Percentiles rank a stretch among this genome's conserved stretches.
Evolutionary conservation across 2,797 vertebrate genomes (phyloP).

Genomic region (Aplochiton taeniatus): DNA sequence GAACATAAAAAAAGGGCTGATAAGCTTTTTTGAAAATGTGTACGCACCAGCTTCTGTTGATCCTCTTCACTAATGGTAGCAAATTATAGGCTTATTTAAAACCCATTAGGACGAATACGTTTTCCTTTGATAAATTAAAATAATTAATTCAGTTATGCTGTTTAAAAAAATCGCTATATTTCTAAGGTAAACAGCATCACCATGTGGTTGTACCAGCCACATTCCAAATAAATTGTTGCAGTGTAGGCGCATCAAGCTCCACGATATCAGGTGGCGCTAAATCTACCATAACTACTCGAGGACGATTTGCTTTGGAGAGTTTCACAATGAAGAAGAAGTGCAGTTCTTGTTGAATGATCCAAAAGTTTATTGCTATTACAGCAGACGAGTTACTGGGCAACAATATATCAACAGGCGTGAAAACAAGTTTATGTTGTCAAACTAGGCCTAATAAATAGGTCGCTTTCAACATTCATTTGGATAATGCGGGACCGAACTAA

Average conservation of each 20-base stretch:
- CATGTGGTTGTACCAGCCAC: constrained; percentile 37
- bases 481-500: constrained; percentile 79
- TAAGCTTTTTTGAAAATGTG: too few species aligned
- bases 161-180: too few species aligned
- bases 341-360: constrained; percentile 61
- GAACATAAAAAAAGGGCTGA: neutral
- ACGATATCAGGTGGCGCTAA: neutral
- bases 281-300: neutral
- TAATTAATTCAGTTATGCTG: too few species aligned
- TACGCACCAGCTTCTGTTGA: too few species aligned
- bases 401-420: neutral
- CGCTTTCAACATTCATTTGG: neutral
- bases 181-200: constrained; percentile 43
- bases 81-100: too few species aligned
- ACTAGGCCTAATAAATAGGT: neutral
- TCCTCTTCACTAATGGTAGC: too few species aligned
- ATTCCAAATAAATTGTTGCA: neutral
- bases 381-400: neutral
- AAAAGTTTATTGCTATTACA: neutral
- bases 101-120: too few species aligned
- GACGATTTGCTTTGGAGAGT: neutral
- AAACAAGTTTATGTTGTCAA: too few species aligned
- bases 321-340: constrained; percentile 29
- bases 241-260: neutral
- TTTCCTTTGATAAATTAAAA: too few species aligned